Percentiles rank a stretch among this genome's conserved stretches.
These are phyloP conservation scores for Leistus spinibarbis DNA, from an alignment of 2,888 invertebrate genomes.

Conservation along the genomic window DNA sequence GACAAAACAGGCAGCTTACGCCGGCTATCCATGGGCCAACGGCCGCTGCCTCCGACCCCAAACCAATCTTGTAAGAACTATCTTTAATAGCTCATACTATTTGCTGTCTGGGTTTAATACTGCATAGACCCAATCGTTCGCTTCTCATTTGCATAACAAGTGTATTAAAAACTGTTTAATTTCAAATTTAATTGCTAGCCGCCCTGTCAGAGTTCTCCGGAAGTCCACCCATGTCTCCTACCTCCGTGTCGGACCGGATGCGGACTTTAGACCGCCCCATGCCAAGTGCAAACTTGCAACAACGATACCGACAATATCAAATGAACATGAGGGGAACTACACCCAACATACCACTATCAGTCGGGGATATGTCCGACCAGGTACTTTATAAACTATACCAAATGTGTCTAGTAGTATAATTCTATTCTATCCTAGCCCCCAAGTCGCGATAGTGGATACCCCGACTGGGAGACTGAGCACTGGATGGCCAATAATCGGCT, in stretches of 20 bases:
- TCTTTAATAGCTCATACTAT: slow-evolving; percentile 13
- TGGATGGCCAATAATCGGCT: slow-evolving; percentile 48
- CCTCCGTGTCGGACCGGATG: slow-evolving; percentile 14
- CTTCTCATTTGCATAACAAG: slow-evolving; percentile 17
- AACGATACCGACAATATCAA: slow-evolving; percentile 65
- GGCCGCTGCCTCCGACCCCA: slow-evolving; percentile 65
- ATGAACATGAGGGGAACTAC: slow-evolving; percentile 59
- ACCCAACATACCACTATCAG: slow-evolving; percentile 53
- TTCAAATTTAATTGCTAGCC: slow-evolving; percentile 45
- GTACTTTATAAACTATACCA: background rate
- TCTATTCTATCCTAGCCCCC: slow-evolving; percentile 50
- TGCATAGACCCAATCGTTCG: slow-evolving; percentile 9
- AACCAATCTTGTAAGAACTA: slow-evolving; percentile 37
- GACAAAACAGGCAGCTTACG: slow-evolving; percentile 61
- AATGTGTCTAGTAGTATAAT: background rate
- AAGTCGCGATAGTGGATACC: slow-evolving; percentile 57
- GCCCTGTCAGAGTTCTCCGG: slow-evolving; percentile 49
- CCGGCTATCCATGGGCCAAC: slow-evolving; percentile 54
- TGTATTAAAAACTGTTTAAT: slow-evolving; percentile 3
- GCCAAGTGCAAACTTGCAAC: slow-evolving; percentile 59
- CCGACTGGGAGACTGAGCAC: slow-evolving; percentile 57
- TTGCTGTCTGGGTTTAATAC: slow-evolving; percentile 15
- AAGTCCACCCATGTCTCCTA: slow-evolving; percentile 45
- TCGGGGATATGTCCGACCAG: slow-evolving; percentile 50
- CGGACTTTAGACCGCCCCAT: slow-evolving; percentile 44